phyloP scores from a whole-genome alignment of 2,888 invertebrate species.

The Hemaris fuciformis region DNA sequence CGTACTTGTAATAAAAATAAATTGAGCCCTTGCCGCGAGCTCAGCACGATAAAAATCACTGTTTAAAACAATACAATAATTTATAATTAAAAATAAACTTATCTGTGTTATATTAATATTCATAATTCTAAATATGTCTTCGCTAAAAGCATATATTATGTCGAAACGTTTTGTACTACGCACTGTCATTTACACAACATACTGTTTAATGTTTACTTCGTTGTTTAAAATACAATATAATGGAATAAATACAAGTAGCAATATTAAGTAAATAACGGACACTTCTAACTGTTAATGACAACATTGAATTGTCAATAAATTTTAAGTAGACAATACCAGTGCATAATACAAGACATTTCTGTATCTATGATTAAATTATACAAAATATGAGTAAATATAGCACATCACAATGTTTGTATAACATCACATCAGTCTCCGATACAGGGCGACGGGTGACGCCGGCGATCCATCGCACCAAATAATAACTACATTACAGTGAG shows the following conservation, averaged over 20 bases:
- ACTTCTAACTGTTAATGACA: background rate
- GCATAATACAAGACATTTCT: background rate
- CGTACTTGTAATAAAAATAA: background rate
- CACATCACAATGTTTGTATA: conserved; percentile 51
- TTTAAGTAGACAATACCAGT: background rate
- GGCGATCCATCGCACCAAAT: conserved; percentile 6
- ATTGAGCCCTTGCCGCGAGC: background rate
- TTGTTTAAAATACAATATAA: background rate
- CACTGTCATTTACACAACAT: conserved; percentile 27
- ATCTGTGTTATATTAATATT: conserved; percentile 14
- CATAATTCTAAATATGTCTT: conserved; percentile 15
- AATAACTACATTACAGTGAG: background rate
- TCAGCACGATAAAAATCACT: background rate
- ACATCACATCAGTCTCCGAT: conserved; percentile 67
- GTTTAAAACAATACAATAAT: conserved; percentile 8
- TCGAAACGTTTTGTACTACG: conserved; percentile 13
- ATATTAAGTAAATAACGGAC: background rate
- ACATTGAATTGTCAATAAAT: too few relatives aligned
- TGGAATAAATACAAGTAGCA: background rate
- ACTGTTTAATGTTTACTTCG: too few relatives aligned
- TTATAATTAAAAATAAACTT: conserved; percentile 8
- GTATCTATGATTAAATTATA: conserved; percentile 44
- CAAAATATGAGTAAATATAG: conserved; percentile 63
- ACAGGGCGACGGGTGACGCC: conserved; percentile 6
- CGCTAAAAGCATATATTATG: conserved; percentile 11